Base-by-base conservation (phyloP, 2,797 vertebrate species). In the Sebastes diaconus region DNA sequence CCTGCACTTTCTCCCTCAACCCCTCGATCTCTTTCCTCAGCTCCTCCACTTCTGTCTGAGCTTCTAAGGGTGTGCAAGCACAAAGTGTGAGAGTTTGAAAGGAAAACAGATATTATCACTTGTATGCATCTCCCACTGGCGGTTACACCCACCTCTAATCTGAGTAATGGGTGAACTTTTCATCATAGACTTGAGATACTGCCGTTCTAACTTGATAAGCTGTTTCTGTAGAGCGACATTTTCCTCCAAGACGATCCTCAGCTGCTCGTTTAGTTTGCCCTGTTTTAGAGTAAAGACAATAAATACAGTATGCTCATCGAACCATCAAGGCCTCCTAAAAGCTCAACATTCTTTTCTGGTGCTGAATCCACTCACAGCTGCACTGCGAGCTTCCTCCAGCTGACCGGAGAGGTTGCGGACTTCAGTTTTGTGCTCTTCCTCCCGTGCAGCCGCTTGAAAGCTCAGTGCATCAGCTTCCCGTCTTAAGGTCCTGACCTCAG, bases 221-320 rank as follows among this genome's bases (percentile, higher is more conserved):
- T 95, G 95, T 20, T 94, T 95, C 85, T 97, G 96, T 22, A 97
- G 81, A 60, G 88, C 79, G 7, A 93, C 93, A 11, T 97, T 97
- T 81, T 97, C 95, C 89, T 96, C 95, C 89, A 97, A 60, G 42
- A 96, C 93, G 0, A 77, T 86, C 86, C 90, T 95, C 81, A 97
- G 85, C 74, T 93, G 94, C 69, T 95, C 86, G 24, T 95, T 96
- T 58, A 96, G 71, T 77, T 90, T 86, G 16, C 87, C 90, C 97
- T 97, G 86, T 13, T 27, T 79, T 39, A 36, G 68, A 68, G 29
- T 20, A 27, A 70, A 79, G 6, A 72, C 24, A 75, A n/a, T 55
- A 58, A 70, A 57, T 22, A 30, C 16, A 42, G 11, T 8, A 20
- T 12, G 6, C 16, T 60, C 14, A 20, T 73, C 4, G 57, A 73